Evolutionary conservation across 2,888 invertebrate genomes (phyloP), one percentile per base, ranked within the genome.

Genomic region (Chymomyza caudatula): DNA sequence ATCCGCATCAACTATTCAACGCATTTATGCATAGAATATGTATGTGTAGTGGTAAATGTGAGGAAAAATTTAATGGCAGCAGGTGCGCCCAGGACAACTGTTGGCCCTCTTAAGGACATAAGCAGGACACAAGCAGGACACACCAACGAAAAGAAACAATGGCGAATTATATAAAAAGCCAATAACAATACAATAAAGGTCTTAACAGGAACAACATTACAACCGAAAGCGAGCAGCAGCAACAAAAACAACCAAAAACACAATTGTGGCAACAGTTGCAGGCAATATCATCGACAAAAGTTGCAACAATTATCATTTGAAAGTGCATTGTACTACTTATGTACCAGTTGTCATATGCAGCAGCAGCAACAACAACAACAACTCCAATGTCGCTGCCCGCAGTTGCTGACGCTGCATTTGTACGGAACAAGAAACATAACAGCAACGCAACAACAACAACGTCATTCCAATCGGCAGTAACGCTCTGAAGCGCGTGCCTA

Each of bases 221-320:
- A 72, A 69, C 57, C 54, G 49, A 58, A 49, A 22, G 44, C 20
- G 66, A 61, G 47, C 43, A 57, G 43, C 53, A 61, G 47, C 11
- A 20, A 37, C n/a, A 17, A 22, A 54, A 67, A 57, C 60, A 64
- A 42, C 25, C 4, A 43, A 3, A 60, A 67, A 51, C n/a, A 49
- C 56, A 25, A 63, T 70, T 64, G 58, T 20, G 58, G 71, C 80
- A 78, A 78, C 80, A 77, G 77, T 81, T 84, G 84, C 68, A 55
- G 47, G 74, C 77, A 75, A 74, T 82, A 82, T 77, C 76, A 85
- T 74, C 80, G 77, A 83, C 80, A 85, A 80, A 83, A 83, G 80
- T 85, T 83, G 80, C 78, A 80, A 78, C 83, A 83, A 83, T 83
- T 85, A 83, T 83, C 85, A 85, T 83, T 85, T 83, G 78, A 85